phyloP scores from a whole-genome alignment of 2,888 invertebrate genomes.

The Cantharis nigra region DNA sequence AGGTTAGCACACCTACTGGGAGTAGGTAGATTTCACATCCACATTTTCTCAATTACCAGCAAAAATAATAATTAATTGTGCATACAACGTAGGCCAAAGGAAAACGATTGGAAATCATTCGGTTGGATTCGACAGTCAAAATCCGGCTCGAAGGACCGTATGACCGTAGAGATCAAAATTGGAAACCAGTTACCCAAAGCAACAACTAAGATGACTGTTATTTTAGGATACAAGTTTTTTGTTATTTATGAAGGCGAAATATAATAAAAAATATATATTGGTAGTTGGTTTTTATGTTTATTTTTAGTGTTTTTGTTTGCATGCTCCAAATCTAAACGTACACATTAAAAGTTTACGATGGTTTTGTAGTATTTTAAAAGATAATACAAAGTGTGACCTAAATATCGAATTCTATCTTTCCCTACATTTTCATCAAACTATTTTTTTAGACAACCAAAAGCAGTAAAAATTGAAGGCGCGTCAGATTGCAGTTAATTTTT shows the following conservation, averaged over 20 bases:
- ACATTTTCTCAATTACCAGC: not conserved
- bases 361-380: not conserved
- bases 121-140: not conserved
- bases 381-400: not conserved
- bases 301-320: not conserved
- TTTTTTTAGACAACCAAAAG: not conserved
- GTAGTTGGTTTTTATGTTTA: not conserved
- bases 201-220: not conserved
- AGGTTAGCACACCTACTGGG: not conserved
- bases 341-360: not conserved
- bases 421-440: not conserved
- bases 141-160: not conserved
- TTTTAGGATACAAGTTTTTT: not conserved
- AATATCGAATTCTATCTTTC: not conserved
- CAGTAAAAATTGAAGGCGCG: not conserved
- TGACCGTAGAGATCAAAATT: not conserved
- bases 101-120: not conserved
- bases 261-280: not conserved
- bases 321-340: not conserved
- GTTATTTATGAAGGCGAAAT: not conserved
- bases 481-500: no score
- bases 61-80: not conserved
- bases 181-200: not conserved
- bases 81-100: not conserved
- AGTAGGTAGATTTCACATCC: not conserved